Percentiles rank a stretch among this genome's conserved stretches.
Evolutionary conservation across 2,113 vertebrate genomes (phyloP).

Genomic region (Hippoglossus stenolepis): DNA sequence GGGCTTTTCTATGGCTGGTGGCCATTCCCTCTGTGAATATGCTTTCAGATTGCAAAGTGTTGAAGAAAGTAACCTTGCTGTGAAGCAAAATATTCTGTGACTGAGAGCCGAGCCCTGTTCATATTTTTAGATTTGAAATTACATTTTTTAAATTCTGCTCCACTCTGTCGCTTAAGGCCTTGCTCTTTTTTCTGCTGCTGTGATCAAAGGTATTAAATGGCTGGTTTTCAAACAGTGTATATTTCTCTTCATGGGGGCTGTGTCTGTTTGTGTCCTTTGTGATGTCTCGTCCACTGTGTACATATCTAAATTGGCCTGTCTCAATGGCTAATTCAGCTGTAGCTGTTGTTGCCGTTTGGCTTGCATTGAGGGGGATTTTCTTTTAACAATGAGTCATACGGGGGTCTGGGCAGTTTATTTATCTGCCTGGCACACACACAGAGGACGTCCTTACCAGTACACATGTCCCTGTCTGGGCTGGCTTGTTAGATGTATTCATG

Average conservation of each 20-base stretch:
- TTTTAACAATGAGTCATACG: background rate
- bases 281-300: constrained; percentile 3
- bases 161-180: background rate
- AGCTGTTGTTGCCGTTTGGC: background rate
- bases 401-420: background rate
- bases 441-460: constrained; percentile 79
- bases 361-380: background rate
- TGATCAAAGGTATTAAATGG: constrained; percentile 27
- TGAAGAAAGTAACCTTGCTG: background rate
- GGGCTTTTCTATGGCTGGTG: background rate
- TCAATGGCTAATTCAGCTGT: background rate
- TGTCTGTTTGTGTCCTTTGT: constrained; percentile 19
- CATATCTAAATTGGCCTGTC: constrained; percentile 15
- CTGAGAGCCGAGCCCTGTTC: background rate
- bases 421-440: background rate
- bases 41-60: background rate
- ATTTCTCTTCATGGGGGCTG: background rate
- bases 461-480: constrained; percentile 91
- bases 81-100: background rate
- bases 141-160: constrained; percentile 1
- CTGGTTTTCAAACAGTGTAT: constrained; percentile 2
- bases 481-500: constrained; percentile 89
- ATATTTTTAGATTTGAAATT: constrained; percentile 34
- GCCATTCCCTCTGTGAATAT: background rate
- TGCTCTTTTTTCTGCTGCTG: background rate